These are phyloP conservation scores for Hartigia nigra DNA, from an alignment of 2,888 invertebrate genomes.

Conservation along the genomic window DNA sequence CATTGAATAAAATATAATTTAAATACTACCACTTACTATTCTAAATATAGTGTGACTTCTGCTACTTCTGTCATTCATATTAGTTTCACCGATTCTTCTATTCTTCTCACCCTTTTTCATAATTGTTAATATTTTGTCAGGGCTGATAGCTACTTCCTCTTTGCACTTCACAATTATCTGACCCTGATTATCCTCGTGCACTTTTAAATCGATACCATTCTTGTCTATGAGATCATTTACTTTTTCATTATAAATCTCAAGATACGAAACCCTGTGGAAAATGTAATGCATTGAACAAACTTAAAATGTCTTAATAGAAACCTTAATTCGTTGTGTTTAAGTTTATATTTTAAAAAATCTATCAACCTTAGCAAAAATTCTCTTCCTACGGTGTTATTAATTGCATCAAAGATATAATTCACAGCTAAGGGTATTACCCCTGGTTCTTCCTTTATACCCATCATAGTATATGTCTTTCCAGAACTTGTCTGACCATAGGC, in stretches of 20 bases:
- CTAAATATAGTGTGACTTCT: constrained; percentile 90
- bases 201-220: constrained; percentile 72
- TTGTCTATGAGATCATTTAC: constrained; percentile 81
- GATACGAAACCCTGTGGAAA: constrained; percentile 77
- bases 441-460: constrained; percentile 75
- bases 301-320: not conserved
- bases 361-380: constrained; percentile 80
- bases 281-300: constrained; percentile 11
- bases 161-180: constrained; percentile 74
- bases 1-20: not conserved
- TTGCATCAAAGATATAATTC: constrained; percentile 76
- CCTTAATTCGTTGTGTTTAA: not conserved
- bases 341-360: constrained; percentile 13
- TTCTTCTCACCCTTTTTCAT: constrained; percentile 76
- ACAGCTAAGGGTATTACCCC: constrained; percentile 84
- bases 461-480: constrained; percentile 88
- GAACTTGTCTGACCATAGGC: constrained; percentile 94
- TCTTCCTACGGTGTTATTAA: constrained; percentile 72
- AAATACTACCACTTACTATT: constrained; percentile 72
- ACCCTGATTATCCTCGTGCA: constrained; percentile 74
- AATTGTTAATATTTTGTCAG: constrained; percentile 72
- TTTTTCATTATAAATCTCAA: constrained; percentile 91
- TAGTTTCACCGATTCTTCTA: constrained; percentile 82
- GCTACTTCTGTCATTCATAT: constrained; percentile 90
- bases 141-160: constrained; percentile 74